Percentiles rank a stretch among this genome's conserved stretches.
Evolutionary conservation across 2,888 invertebrate species (phyloP).

Genomic region (Hypena proboscidalis): DNA sequence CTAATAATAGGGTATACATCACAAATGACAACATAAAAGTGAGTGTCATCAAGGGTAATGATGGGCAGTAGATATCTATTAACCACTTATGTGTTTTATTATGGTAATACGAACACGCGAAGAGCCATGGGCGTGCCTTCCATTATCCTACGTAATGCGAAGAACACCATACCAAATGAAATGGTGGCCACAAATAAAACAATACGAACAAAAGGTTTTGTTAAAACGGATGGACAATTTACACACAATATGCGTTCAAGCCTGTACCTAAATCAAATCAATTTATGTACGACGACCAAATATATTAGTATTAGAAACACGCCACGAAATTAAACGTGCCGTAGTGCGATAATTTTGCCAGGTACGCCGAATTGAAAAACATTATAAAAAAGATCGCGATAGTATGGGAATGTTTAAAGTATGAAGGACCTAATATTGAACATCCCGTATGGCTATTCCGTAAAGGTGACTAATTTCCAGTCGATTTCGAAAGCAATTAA

Average conservation of each 20-base stretch:
- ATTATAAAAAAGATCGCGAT: no score
- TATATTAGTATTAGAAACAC: slow-evolving; percentile 42
- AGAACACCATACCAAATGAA: slow-evolving; percentile 20
- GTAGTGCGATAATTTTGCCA: not conserved
- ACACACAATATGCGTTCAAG: slow-evolving; percentile 44
- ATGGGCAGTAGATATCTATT: slow-evolving; percentile 21
- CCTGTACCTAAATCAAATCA: slow-evolving; percentile 14
- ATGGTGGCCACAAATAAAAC: slow-evolving; percentile 27
- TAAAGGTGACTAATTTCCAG: no score
- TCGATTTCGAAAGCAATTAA: no score
- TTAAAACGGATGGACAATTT: slow-evolving; percentile 38
- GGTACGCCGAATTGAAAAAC: no score
- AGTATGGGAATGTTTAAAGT: no score
- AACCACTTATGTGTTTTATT: slow-evolving; percentile 27
- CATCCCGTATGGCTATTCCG: no score
- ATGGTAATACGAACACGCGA: slow-evolving; percentile 39
- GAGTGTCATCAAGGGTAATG: slow-evolving; percentile 32
- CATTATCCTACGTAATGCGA: slow-evolving; percentile 31
- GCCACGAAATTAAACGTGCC: slow-evolving; percentile 24
- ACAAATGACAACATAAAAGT: slow-evolving; percentile 14
- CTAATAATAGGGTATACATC: slow-evolving; percentile 1
- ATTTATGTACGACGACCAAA: slow-evolving; percentile 17
- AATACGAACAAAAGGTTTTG: slow-evolving; percentile 39
- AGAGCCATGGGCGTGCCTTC: slow-evolving; percentile 36
- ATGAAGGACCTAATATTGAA: no score